phyloP scores from a whole-genome alignment of 35 echinoderm and acorn worm genomes.

The Amphiura filiformis region DNA sequence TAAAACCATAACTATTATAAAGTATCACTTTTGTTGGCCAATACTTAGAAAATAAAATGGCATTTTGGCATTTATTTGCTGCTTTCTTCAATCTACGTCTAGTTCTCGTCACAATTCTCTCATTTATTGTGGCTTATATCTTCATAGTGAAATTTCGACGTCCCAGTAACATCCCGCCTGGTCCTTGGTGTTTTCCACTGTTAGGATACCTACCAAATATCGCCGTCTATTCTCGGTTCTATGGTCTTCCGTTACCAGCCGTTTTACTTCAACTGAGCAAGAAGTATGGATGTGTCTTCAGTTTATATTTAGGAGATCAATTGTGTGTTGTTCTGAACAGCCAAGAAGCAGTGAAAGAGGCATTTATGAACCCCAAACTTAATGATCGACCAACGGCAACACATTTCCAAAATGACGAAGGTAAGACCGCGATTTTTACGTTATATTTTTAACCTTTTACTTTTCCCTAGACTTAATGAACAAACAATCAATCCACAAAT shows the following conservation, averaged over 20 bases:
- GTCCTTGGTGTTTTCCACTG: not conserved
- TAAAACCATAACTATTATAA: too few relatives aligned
- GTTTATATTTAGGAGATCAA: not conserved
- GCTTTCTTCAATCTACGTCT: too few relatives aligned
- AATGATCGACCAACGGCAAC: slow-evolving; percentile 34
- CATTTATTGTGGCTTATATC: too few relatives aligned
- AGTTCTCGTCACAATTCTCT: too few relatives aligned
- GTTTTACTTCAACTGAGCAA: not conserved
- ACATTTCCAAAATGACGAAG: not conserved
- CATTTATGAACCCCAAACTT: slow-evolving; percentile 51
- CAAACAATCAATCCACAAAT: too few relatives aligned
- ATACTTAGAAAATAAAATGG: too few relatives aligned
- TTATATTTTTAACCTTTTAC: too few relatives aligned
- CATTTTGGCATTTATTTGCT: too few relatives aligned
- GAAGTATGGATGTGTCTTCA: not conserved
- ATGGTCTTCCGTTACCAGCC: not conserved
- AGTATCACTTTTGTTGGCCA: too few relatives aligned
- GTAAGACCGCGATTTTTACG: not conserved
- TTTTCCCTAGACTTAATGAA: too few relatives aligned
- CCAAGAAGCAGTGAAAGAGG: slow-evolving; percentile 30
- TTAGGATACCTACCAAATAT: not conserved
- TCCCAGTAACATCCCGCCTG: not conserved
- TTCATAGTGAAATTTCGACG: too few relatives aligned
- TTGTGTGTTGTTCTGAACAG: slow-evolving; percentile 51
- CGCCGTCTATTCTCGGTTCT: not conserved